These are phyloP conservation scores for Polia nebulosa DNA, from an alignment of 2,888 invertebrate species.

Conservation along the genomic window DNA sequence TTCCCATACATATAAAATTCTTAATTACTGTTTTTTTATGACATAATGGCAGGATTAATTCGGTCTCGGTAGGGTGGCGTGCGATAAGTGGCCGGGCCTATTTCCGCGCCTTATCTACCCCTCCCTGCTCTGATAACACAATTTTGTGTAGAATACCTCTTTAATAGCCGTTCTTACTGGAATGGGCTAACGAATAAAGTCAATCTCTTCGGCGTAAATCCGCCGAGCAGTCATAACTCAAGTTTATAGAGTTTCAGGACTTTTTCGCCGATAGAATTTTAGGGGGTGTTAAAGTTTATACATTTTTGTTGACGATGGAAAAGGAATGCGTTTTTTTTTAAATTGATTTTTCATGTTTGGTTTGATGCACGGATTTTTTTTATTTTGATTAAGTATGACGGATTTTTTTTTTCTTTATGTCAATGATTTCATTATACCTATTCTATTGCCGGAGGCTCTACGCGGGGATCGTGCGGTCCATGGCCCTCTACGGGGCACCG, in stretches of 20 bases:
- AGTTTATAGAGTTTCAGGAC: slow-evolving; percentile 85
- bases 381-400: background rate
- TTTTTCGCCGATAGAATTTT: slow-evolving; percentile 72
- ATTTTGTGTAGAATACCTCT: slow-evolving; percentile 82
- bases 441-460: too few relatives aligned
- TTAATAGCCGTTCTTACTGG: slow-evolving; percentile 83
- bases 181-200: slow-evolving; percentile 87
- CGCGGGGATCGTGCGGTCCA: too few relatives aligned
- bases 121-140: slow-evolving; percentile 75
- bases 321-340: slow-evolving; percentile 40
- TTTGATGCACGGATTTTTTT: too few relatives aligned
- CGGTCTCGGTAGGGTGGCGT: slow-evolving; percentile 67
- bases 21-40: slow-evolving; percentile 66
- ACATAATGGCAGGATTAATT: slow-evolving; percentile 70
- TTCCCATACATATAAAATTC: slow-evolving; percentile 32
- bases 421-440: too few relatives aligned
- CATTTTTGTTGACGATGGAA: slow-evolving; percentile 52
- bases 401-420: background rate
- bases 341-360: slow-evolving; percentile 17
- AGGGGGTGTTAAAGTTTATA: slow-evolving; percentile 77
- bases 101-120: slow-evolving; percentile 78
- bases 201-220: slow-evolving; percentile 86
- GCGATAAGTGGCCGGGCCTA: slow-evolving; percentile 78
- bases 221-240: slow-evolving; percentile 85
- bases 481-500: too few relatives aligned